Percentiles rank a stretch among this genome's conserved stretches.
phyloP scores from a whole-genome alignment of 2,888 invertebrate species.

The Eristalis arbustorum region DNA sequence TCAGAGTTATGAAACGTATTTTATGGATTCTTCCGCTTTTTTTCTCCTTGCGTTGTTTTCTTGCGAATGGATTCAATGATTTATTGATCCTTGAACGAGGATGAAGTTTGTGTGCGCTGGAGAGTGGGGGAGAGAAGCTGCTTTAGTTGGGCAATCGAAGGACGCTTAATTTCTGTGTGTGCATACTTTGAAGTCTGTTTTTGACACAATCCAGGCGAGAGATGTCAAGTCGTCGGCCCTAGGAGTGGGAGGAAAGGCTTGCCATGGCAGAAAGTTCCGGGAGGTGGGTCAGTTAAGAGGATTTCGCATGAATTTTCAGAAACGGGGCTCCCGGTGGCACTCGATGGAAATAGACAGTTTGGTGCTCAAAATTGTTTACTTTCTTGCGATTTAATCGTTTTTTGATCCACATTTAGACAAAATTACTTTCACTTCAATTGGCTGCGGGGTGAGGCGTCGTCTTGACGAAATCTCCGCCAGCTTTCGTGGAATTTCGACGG shows the following conservation, averaged over 20 bases:
- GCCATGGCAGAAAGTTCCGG: not conserved
- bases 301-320: not conserved
- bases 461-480: not conserved
- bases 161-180: not conserved
- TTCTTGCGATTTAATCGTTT: not conserved
- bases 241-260: not conserved
- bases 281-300: not conserved
- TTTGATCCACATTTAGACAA: not conserved
- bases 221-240: not conserved
- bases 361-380: not conserved
- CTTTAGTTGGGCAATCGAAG: not conserved
- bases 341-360: not conserved
- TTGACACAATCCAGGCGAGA: not conserved
- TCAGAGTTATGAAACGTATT: not conserved
- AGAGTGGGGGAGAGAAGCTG: not conserved
- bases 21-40: not conserved
- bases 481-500: no score
- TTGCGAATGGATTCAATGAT: not conserved
- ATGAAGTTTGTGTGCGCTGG: not conserved
- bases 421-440: not conserved
- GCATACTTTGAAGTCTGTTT: not conserved
- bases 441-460: not conserved
- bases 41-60: not conserved
- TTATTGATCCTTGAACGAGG: not conserved
- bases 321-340: no score